Conservation (phyloP, 2,797 vertebrate genomes). For the Mionectes olivaceus region DNA sequence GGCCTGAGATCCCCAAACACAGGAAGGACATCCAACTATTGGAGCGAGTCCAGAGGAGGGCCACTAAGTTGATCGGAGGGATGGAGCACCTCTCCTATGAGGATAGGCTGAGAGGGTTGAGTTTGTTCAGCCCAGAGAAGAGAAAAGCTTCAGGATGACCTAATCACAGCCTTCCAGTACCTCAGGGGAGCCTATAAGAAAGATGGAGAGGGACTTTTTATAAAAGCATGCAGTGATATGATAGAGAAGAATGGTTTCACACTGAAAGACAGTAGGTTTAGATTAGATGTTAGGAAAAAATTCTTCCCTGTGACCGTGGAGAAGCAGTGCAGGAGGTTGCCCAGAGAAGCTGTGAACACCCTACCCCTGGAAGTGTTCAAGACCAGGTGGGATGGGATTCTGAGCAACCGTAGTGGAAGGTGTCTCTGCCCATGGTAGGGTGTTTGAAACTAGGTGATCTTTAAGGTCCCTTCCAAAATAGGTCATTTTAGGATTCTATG, state of each 20-base stretch:
- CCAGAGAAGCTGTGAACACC: not conserved
- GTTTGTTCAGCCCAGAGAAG: not conserved
- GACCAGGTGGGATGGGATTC: not conserved
- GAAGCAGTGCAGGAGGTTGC: not conserved
- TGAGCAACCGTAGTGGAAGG: not conserved
- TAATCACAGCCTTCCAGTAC: not conserved
- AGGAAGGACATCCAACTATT: not conserved
- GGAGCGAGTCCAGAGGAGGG: not conserved
- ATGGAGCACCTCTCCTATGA: not conserved
- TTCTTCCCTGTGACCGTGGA: no score
- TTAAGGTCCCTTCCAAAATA: not conserved
- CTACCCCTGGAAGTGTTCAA: not conserved
- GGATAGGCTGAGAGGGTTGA: not conserved
- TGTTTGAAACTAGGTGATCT: not conserved
- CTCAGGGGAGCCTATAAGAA: not conserved
- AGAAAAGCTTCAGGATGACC: not conserved
- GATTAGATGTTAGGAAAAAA: not conserved
- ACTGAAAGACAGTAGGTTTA: not conserved
- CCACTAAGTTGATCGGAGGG: accelerated
- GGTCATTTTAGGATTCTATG: not conserved
- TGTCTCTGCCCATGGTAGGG: no score
- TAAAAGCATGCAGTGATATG: not conserved
- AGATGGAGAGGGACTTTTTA: not conserved
- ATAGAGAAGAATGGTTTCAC: not conserved
- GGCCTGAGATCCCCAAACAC: not conserved